A percentile compares a stretch with the other conserved stretches of the same genome.
Evolutionary conservation across 2,888 invertebrate species (phyloP).

Genomic region (Nematopogon swammerdamellus): DNA sequence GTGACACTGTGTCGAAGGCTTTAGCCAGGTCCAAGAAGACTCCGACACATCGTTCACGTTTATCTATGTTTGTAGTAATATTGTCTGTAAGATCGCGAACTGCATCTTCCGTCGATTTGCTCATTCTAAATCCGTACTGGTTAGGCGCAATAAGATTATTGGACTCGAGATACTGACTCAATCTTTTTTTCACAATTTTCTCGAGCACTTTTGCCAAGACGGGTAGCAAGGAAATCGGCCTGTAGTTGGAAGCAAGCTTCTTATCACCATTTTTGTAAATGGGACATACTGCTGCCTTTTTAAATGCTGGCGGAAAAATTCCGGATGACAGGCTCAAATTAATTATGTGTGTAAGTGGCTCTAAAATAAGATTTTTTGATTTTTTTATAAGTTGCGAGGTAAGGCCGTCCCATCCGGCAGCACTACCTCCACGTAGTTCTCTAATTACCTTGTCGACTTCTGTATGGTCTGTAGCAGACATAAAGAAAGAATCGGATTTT

Average conservation of each 20-base stretch:
- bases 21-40: conserved; percentile 2
- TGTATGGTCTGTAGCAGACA: not conserved
- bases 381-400: not conserved
- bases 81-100: not conserved
- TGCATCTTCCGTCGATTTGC: not conserved
- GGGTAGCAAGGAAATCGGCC: conserved; percentile 1
- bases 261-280: not conserved
- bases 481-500: not conserved
- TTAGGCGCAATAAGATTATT: not conserved
- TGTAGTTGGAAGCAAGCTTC: not conserved
- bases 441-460: not conserved
- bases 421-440: not conserved
- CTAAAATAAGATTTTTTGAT: not conserved
- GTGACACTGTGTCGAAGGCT: not conserved
- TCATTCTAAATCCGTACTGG: not conserved
- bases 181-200: not conserved
- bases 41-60: not conserved
- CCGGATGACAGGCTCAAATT: not conserved
- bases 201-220: conserved; percentile 1
- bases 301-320: not conserved
- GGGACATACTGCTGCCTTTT: not conserved
- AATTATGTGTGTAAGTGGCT: not conserved
- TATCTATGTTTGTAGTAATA: not conserved
- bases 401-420: not conserved
- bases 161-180: not conserved